Evolutionary conservation across 1,140 invertebrate genomes (phyloP).

Genomic region (Samia ricini): DNA sequence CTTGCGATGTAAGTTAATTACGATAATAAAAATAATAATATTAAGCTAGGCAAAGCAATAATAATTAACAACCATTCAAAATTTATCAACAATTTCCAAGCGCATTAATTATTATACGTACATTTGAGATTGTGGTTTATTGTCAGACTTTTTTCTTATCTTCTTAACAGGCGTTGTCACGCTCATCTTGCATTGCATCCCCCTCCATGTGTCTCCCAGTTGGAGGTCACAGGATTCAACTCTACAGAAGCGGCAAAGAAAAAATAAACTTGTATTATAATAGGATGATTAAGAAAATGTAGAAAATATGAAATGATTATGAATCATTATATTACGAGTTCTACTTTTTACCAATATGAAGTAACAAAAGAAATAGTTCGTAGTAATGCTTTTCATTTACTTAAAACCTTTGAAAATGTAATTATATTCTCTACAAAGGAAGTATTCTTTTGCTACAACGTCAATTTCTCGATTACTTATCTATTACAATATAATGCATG

Average conservation of each 20-base stretch:
- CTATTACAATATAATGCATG: slow-evolving; percentile 37
- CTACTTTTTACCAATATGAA: neutral
- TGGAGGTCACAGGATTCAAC: slow-evolving; percentile 89
- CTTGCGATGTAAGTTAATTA: neutral
- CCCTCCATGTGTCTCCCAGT: slow-evolving; percentile 83
- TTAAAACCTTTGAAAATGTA: slow-evolving; percentile 8
- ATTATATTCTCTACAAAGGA: slow-evolving; percentile 21
- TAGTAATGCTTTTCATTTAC: slow-evolving; percentile 14
- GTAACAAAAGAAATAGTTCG: neutral
- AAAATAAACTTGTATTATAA: slow-evolving; percentile 58
- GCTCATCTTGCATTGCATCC: slow-evolving; percentile 90
- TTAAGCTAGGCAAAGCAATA: neutral
- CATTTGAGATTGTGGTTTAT: slow-evolving; percentile 89
- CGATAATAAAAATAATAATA: neutral
- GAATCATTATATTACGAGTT: neutral
- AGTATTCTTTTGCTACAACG: slow-evolving; percentile 17
- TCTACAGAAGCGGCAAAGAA: slow-evolving; percentile 79
- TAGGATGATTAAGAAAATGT: slow-evolving; percentile 22
- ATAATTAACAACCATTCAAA: neutral
- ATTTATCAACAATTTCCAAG: slow-evolving; percentile 4
- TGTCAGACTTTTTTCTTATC: slow-evolving; percentile 90
- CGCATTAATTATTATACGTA: slow-evolving; percentile 76
- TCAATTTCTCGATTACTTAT: slow-evolving; percentile 28
- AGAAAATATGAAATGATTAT: slow-evolving; percentile 17
- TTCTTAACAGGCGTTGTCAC: slow-evolving; percentile 86